Conservation (phyloP, 2,797 vertebrate species). For the Enteromius thamalakanensis region DNA sequence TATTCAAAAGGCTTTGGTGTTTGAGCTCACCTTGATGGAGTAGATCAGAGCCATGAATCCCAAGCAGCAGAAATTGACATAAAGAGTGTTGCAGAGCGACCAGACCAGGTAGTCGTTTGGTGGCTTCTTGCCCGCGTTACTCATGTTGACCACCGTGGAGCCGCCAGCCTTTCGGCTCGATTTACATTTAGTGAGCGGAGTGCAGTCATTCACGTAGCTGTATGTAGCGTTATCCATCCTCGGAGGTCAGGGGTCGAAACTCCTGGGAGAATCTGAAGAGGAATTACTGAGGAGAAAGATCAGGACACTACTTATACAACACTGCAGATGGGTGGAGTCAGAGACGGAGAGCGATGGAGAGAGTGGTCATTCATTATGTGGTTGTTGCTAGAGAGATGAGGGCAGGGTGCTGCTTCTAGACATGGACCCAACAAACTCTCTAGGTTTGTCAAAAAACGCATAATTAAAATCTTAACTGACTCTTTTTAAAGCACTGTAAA, state of each 20-base stretch:
- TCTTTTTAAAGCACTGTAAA: not conserved
- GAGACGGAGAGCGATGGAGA: conserved; percentile 64
- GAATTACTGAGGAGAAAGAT: conserved; percentile 39
- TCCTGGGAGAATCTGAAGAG: conserved; percentile 51
- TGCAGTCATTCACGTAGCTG: conserved; percentile 81
- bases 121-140: conserved; percentile 65
- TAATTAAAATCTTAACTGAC: not conserved
- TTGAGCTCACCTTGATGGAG: conserved; percentile 82
- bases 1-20: not conserved
- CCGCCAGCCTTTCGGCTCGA: conserved; percentile 71
- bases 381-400: conserved; percentile 63
- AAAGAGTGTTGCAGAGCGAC: conserved; percentile 85
- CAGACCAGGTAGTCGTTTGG: conserved; percentile 82
- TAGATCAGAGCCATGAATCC: conserved; percentile 84
- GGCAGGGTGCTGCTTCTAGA: conserved; percentile 30
- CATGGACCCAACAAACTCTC: conserved; percentile 3
- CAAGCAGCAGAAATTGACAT: conserved; percentile 87
- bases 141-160: conserved; percentile 81
- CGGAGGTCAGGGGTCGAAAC: conserved; percentile 49
- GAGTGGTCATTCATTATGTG: conserved; percentile 80
- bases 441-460: not conserved
- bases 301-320: conserved; percentile 71
- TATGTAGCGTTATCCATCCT: conserved; percentile 83
- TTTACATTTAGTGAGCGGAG: conserved; percentile 80
- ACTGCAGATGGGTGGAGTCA: conserved; percentile 58